Evolutionary conservation across 2,797 vertebrate genomes (phyloP).

Genomic region (Artibeus jamaicensis): DNA sequence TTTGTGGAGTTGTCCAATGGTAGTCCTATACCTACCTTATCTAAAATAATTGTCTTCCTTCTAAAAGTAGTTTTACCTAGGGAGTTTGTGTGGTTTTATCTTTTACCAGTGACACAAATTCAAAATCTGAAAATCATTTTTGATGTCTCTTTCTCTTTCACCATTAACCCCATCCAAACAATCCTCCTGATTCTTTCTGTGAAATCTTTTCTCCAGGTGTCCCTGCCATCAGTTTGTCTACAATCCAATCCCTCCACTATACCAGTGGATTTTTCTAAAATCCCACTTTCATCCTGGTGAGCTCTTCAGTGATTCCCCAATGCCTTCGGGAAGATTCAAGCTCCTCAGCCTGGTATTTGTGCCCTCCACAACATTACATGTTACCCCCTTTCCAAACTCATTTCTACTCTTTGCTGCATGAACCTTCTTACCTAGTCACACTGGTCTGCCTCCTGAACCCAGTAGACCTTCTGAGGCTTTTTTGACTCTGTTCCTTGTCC

Average conservation of each 20-base stretch:
- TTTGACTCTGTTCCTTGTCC: not conserved
- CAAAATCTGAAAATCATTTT: slow-evolving; percentile 17
- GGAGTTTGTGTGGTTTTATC: not conserved
- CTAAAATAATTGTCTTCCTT: slow-evolving; percentile 7
- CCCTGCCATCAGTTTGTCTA: not conserved
- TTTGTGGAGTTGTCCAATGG: not conserved
- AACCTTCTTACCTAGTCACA: not conserved
- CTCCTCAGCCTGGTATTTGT: not conserved
- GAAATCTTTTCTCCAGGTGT: not conserved
- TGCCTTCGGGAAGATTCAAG: not conserved
- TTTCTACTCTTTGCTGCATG: not conserved
- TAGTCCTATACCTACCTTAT: not conserved
- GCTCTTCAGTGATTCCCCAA: not conserved
- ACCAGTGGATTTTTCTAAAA: not conserved
- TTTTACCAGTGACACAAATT: not conserved
- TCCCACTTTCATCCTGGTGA: not conserved
- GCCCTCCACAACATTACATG: not conserved
- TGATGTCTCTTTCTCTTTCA: not conserved
- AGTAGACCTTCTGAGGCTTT: not conserved
- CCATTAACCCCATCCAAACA: not conserved
- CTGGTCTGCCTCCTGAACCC: not conserved
- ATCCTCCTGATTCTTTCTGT: not conserved
- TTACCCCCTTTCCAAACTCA: not conserved
- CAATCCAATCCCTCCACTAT: not conserved
- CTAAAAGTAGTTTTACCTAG: not conserved